Percentiles rank a stretch among this genome's conserved stretches.
Evolutionary conservation across 2,113 vertebrate genomes (phyloP).

Genomic region (Desmodus rotundus): DNA sequence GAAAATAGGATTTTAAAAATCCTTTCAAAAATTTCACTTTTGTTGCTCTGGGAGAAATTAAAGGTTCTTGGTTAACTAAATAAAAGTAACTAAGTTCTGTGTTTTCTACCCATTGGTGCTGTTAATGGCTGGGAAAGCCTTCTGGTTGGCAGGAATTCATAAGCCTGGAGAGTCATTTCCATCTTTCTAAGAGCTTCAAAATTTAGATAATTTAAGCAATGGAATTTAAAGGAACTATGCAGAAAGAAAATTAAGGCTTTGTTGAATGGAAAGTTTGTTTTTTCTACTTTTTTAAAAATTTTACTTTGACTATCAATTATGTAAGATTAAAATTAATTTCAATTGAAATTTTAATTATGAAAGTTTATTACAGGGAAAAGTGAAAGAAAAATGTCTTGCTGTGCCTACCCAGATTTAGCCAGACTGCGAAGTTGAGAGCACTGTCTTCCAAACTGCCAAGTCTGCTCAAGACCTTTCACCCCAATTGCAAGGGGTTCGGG

Average conservation of each 20-base stretch:
- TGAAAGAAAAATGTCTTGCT: background rate
- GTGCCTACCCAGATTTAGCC: background rate
- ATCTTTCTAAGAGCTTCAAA: background rate
- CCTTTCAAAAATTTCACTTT: background rate
- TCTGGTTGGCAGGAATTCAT: background rate
- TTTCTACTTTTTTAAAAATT: background rate
- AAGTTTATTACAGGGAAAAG: background rate
- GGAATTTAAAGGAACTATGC: background rate
- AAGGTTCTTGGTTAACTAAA: conserved; percentile 35
- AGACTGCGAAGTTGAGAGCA: background rate
- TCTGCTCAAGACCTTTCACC: background rate
- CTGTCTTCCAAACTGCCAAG: background rate
- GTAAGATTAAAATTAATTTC: background rate
- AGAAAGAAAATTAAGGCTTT: background rate
- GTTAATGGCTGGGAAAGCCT: background rate
- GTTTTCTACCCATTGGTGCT: background rate
- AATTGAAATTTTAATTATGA: background rate
- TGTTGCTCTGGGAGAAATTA: background rate
- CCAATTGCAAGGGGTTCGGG: background rate
- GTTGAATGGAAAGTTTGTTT: background rate
- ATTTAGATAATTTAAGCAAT: background rate
- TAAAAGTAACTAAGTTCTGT: background rate
- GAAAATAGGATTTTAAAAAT: background rate
- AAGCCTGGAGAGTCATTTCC: conserved; percentile 25
- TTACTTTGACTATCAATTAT: background rate